These are phyloP conservation scores for Intellagama lesueurii DNA, from an alignment of 2,797 vertebrate genomes.

Conservation along the genomic window DNA sequence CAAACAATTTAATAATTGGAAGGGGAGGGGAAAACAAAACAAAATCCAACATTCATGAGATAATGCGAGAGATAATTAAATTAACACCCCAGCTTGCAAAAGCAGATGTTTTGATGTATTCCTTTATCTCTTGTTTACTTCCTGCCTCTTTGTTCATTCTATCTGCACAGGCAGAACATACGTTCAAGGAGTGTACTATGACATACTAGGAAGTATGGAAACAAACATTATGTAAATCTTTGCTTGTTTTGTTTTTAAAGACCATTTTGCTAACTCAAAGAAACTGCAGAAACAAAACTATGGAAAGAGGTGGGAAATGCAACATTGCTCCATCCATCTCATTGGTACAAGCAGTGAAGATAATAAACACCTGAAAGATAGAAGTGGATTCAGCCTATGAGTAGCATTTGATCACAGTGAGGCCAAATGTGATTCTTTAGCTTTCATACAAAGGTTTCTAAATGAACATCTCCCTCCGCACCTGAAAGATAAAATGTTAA, in stretches of 20 bases:
- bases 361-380: slow-evolving; percentile 25
- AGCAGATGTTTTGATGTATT: neutral
- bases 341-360: slow-evolving; percentile 27
- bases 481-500: too few relatives aligned
- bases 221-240: neutral
- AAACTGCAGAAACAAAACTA: slow-evolving; percentile 16
- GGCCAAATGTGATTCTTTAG: neutral
- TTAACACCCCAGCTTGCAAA: neutral
- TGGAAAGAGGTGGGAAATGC: neutral
- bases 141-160: neutral
- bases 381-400: neutral
- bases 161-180: neutral
- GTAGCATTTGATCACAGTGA: neutral
- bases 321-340: slow-evolving; percentile 29
- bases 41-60: too few relatives aligned
- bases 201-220: neutral
- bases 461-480: neutral
- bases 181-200: neutral
- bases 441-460: slow-evolving; percentile 28
- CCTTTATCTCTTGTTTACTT: neutral
- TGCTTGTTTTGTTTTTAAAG: neutral
- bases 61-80: too few relatives aligned
- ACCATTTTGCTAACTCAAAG: slow-evolving; percentile 27
- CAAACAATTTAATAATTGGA: too few relatives aligned
- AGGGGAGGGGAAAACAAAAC: neutral